These are phyloP conservation scores for Hycleus phaleratus DNA, from an alignment of 1,140 invertebrate genomes.

Conservation along the genomic window DNA sequence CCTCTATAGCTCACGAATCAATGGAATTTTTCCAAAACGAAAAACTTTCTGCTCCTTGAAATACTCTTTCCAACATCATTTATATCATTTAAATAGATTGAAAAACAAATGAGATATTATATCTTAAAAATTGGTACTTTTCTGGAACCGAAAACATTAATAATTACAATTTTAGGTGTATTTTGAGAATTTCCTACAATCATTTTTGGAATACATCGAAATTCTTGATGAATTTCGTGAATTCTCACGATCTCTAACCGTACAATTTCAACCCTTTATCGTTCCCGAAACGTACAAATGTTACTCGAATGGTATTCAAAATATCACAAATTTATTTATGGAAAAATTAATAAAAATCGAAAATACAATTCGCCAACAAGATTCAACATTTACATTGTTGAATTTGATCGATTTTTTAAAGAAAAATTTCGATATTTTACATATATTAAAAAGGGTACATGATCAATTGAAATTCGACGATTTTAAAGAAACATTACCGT, in stretches of 20 bases:
- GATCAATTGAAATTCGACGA: constrained; percentile 35
- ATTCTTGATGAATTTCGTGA: constrained; percentile 30
- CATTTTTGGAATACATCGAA: constrained; percentile 32
- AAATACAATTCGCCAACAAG: constrained; percentile 32
- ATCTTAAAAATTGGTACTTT: too few relatives aligned
- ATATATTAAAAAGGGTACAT: constrained; percentile 44
- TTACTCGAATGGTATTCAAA: constrained; percentile 22
- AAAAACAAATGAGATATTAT: too few relatives aligned
- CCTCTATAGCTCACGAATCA: too few relatives aligned
- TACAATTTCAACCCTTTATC: not conserved
- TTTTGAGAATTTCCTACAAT: constrained; percentile 29
- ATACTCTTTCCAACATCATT: too few relatives aligned
- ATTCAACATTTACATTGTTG: constrained; percentile 40
- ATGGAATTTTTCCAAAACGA: too few relatives aligned
- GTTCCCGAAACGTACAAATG: constrained; percentile 23
- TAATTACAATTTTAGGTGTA: constrained; percentile 22
- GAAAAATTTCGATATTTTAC: constrained; percentile 38
- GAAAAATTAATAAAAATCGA: constrained; percentile 27
- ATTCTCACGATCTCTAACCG: constrained; percentile 9
- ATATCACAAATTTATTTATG: constrained; percentile 28
- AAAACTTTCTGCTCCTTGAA: too few relatives aligned
- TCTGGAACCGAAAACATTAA: not conserved
- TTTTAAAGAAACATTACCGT: constrained; percentile 35
- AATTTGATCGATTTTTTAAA: constrained; percentile 38
- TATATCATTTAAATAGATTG: too few relatives aligned